Conservation (phyloP, 1,140 invertebrate genomes). For the Leptoteleia sp. region DNA sequence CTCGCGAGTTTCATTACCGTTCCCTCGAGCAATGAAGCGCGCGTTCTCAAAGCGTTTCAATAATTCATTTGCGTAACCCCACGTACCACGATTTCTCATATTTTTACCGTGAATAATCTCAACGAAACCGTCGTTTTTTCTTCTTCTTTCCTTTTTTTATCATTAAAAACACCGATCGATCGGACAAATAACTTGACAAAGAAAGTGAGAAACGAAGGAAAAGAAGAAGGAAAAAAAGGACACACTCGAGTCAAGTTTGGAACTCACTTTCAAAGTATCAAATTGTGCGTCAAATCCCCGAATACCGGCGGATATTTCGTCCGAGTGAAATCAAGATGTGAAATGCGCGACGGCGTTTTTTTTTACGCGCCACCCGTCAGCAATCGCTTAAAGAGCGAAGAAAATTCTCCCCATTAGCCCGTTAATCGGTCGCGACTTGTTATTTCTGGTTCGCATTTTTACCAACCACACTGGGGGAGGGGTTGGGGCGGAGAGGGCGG, state of each 20-base stretch:
- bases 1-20: slow-evolving; percentile 20
- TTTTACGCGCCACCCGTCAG: slow-evolving; percentile 18
- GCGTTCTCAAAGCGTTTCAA: slow-evolving; percentile 30
- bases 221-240: background rate
- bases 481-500: too few species aligned
- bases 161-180: slow-evolving; percentile 13
- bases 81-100: background rate
- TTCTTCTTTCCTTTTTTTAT: too few species aligned
- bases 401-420: slow-evolving; percentile 38
- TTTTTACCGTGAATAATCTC: too few species aligned
- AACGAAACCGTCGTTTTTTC: too few species aligned
- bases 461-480: too few species aligned
- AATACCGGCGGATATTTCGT: slow-evolving; percentile 35
- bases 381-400: slow-evolving; percentile 16
- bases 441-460: slow-evolving; percentile 48
- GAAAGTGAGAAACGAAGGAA: background rate
- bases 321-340: slow-evolving; percentile 41
- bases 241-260: too few species aligned
- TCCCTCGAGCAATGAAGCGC: slow-evolving; percentile 11
- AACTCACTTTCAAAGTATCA: slow-evolving; percentile 36
- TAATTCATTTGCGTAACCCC: slow-evolving; percentile 28
- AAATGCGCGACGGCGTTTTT: slow-evolving; percentile 34
- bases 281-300: slow-evolving; percentile 39
- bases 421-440: slow-evolving; percentile 29
- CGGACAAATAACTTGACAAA: background rate